Evolutionary conservation across 2,797 vertebrate species (phyloP).

Genomic region (Pipistrellus pygmaeus): DNA sequence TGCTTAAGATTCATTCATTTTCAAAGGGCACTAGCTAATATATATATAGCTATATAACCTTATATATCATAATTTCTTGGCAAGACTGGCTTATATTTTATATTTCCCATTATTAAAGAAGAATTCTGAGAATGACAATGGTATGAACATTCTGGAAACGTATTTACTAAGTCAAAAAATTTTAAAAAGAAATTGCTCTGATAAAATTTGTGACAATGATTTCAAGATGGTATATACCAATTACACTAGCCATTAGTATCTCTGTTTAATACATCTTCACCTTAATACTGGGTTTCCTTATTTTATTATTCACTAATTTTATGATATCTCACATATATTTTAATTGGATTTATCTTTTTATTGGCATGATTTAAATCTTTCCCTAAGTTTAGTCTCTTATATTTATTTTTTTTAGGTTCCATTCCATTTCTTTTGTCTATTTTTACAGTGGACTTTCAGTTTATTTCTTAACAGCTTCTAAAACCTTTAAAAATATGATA

Average conservation of each 20-base stretch:
- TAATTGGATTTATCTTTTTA: background rate
- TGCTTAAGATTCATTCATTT: conserved; percentile 25
- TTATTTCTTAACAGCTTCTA: background rate
- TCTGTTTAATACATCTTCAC: conserved; percentile 1
- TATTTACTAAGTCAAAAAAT: background rate
- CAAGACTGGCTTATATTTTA: background rate
- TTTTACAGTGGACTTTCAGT: background rate
- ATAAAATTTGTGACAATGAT: conserved; percentile 3
- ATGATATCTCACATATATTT: background rate
- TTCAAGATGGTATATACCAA: background rate
- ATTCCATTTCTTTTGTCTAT: background rate
- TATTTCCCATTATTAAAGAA: background rate
- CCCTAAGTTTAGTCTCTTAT: background rate
- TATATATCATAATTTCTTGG: conserved; percentile 22
- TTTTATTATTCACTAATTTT: conserved; percentile 36
- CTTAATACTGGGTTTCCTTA: conserved; percentile 1
- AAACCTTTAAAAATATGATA: background rate
- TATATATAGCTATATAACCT: background rate
- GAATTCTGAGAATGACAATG: background rate
- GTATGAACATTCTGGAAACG: conserved; percentile 1
- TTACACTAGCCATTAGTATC: background rate
- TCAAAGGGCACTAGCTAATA: background rate
- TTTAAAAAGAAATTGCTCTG: background rate
- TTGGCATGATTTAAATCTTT: conserved; percentile 33
- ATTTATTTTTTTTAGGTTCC: background rate